A percentile compares a stretch with the other conserved stretches of the same genome.
These are phyloP conservation scores for Fundulus diaphanus DNA, from an alignment of 2,797 vertebrate genomes.

Conservation along the genomic window DNA sequence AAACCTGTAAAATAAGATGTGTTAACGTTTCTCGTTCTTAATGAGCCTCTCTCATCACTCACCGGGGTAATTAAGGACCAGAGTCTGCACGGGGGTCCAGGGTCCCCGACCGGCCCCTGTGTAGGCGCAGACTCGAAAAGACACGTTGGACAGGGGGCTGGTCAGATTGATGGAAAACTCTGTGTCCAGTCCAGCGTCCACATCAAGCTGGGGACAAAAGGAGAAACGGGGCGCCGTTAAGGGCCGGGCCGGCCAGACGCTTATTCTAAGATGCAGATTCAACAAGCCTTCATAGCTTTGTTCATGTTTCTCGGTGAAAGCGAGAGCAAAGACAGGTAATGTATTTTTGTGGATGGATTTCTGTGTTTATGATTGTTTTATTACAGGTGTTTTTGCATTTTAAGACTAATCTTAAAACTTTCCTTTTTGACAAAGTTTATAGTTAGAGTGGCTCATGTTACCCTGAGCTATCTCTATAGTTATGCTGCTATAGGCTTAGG, in stretches of 20 bases:
- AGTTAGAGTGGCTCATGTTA: too few species aligned
- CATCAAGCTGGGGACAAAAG: slow-evolving; percentile 56
- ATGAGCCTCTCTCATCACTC: slow-evolving; percentile 22
- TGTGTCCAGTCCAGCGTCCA: slow-evolving; percentile 80
- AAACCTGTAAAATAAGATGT: neutral
- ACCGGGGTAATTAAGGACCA: slow-evolving; percentile 74
- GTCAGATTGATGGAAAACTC: slow-evolving; percentile 84
- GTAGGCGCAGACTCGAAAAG: slow-evolving; percentile 85
- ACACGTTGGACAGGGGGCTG: slow-evolving; percentile 81
- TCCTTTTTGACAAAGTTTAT: too few species aligned
- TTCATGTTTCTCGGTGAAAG: neutral
- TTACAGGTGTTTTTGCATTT: too few species aligned
- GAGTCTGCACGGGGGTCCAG: slow-evolving; percentile 82
- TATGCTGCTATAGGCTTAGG: too few species aligned
- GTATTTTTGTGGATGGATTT: too few species aligned
- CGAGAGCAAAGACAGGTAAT: too few species aligned
- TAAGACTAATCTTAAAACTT: too few species aligned
- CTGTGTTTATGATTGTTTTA: too few species aligned
- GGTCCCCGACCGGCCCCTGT: slow-evolving; percentile 86
- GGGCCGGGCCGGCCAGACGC: neutral
- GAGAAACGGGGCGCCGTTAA: neutral
- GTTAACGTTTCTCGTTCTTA: neutral
- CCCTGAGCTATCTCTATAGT: too few species aligned
- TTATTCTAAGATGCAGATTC: neutral
- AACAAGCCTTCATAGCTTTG: neutral